Percentiles rank a stretch among this genome's conserved stretches.
phyloP scores from a whole-genome alignment of 2,888 invertebrate genomes.

The Phengaris alcon region DNA sequence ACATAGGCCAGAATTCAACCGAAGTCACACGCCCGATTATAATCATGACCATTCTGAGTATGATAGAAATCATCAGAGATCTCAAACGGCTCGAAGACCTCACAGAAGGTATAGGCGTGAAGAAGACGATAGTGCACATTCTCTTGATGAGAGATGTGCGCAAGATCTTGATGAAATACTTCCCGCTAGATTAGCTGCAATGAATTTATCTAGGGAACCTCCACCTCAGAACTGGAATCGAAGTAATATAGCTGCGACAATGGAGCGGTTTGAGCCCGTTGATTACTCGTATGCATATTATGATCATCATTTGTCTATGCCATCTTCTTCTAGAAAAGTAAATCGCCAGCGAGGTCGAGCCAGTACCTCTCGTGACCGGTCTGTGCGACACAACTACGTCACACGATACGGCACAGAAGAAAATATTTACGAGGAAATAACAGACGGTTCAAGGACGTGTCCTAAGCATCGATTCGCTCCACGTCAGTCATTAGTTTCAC shows the following conservation, averaged over 20 bases:
- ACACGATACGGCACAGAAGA: conserved; percentile 91
- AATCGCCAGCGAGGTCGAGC: conserved; percentile 70
- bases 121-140: conserved; percentile 71
- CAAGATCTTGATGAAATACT: conserved; percentile 75
- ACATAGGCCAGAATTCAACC: conserved; percentile 62
- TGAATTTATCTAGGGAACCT: conserved; percentile 66
- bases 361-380: conserved; percentile 63
- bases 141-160: conserved; percentile 71
- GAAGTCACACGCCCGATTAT: conserved; percentile 72
- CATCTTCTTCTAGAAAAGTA: conserved; percentile 71
- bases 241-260: conserved; percentile 82
- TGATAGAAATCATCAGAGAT: conserved; percentile 60
- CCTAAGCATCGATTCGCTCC: conserved; percentile 73
- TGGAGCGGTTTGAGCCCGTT: conserved; percentile 82
- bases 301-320: conserved; percentile 85
- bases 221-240: conserved; percentile 80
- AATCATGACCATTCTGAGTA: conserved; percentile 66
- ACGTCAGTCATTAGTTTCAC: conserved; percentile 82
- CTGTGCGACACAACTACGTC: conserved; percentile 84
- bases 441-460: conserved; percentile 80
- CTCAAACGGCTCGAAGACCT: conserved; percentile 64
- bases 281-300: conserved; percentile 93
- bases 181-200: conserved; percentile 72
- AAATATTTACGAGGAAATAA: conserved; percentile 90
- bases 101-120: conserved; percentile 64